Evolutionary conservation across 2,113 vertebrate genomes (phyloP).

Genomic region (Riparia riparia): DNA sequence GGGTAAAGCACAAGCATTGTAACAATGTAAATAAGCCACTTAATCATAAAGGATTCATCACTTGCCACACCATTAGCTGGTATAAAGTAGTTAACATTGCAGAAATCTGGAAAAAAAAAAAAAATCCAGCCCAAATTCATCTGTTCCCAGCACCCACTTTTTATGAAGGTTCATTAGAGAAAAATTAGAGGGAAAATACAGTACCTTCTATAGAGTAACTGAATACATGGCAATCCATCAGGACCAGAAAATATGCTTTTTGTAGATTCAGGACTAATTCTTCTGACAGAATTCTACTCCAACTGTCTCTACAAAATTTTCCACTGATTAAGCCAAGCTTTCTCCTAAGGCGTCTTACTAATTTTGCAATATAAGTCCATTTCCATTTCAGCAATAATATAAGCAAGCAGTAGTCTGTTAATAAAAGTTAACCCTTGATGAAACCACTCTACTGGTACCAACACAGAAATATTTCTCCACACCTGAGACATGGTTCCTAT

Average conservation of each 20-base stretch:
- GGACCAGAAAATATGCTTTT: not conserved
- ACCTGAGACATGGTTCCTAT: not conserved
- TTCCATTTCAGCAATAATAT: not conserved
- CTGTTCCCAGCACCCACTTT: slow-evolving; percentile 57
- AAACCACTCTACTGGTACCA: not conserved
- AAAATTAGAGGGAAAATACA: not conserved
- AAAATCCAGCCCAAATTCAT: slow-evolving; percentile 32
- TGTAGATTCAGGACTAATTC: not conserved
- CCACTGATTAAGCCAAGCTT: not conserved
- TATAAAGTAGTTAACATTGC: slow-evolving; percentile 60
- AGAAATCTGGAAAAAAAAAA: slow-evolving; percentile 33
- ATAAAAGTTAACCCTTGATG: not conserved
- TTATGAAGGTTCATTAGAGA: not conserved
- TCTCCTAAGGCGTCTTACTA: not conserved
- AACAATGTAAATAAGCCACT: slow-evolving; percentile 50
- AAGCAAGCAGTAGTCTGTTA: not conserved
- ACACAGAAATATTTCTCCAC: not conserved
- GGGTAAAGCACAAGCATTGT: slow-evolving; percentile 52
- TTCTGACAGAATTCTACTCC: not conserved
- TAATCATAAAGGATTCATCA: slow-evolving; percentile 40
- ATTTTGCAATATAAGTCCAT: not conserved
- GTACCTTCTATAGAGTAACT: not conserved
- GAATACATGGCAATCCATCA: not conserved
- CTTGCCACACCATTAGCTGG: slow-evolving; percentile 55
- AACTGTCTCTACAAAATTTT: not conserved